phyloP scores from a whole-genome alignment of 2,888 invertebrate species.

The Chalcosyrphus nemorum region DNA sequence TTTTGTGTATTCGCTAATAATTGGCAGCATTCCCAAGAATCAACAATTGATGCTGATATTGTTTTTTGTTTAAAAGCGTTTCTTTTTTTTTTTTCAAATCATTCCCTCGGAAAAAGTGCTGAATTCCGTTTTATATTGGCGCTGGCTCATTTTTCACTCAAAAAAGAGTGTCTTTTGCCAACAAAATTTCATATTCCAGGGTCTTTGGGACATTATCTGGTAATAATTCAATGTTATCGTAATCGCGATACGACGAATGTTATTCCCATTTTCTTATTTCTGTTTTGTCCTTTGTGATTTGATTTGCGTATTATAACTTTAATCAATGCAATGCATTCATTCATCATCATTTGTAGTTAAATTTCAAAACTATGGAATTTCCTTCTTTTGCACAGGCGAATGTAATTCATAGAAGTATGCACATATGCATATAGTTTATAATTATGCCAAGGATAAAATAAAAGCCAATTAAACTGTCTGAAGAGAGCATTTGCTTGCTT shows the following conservation, averaged over 20 bases:
- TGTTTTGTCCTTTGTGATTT: neutral
- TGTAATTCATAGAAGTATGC: no score
- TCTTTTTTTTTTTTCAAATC: neutral
- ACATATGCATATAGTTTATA: neutral
- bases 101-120: neutral
- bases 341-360: neutral
- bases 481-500: neutral
- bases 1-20: neutral
- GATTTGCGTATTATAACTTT: no score
- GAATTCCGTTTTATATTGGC: constrained; percentile 8
- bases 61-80: neutral
- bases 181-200: neutral
- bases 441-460: neutral
- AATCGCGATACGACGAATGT: neutral
- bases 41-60: constrained; percentile 21
- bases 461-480: neutral
- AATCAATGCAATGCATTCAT: no score
- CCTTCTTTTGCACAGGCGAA: no score
- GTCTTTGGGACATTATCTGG: constrained; percentile 1
- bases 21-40: constrained; percentile 27
- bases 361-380: no score
- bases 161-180: constrained; percentile 14
- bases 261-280: neutral
- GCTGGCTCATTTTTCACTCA: neutral
- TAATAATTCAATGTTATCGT: constrained; percentile 1